A percentile compares a stretch with the other conserved stretches of the same genome.
Evolutionary conservation across 2,113 vertebrate species (phyloP).

Genomic region (Corvus moneduloides): DNA sequence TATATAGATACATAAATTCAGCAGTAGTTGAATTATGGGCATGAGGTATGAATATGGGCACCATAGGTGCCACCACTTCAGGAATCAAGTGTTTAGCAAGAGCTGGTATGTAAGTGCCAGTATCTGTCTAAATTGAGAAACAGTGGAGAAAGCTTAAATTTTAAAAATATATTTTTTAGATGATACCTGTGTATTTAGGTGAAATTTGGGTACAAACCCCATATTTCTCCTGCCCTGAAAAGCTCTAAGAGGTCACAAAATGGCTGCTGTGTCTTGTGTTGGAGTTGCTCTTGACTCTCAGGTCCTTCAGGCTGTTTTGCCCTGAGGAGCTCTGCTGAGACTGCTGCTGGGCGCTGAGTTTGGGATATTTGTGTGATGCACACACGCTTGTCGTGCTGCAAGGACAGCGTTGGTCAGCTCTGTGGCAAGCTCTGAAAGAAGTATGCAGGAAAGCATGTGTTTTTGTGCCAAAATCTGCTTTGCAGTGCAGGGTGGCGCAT

Average conservation of each 20-base stretch:
- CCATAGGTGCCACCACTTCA: neutral
- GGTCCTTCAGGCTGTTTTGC: neutral
- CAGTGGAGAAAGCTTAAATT: neutral
- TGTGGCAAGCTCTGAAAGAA: neutral
- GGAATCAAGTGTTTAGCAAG: neutral
- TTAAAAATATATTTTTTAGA: neutral
- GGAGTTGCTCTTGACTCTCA: neutral
- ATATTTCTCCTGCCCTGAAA: neutral
- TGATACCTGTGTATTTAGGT: neutral
- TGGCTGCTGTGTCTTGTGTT: neutral
- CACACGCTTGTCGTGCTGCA: rapidly evolving
- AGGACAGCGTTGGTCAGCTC: neutral
- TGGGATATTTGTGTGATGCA: neutral
- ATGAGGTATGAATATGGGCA: neutral
- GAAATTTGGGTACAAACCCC: neutral
- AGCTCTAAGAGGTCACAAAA: neutral
- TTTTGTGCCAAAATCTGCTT: neutral
- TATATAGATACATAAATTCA: neutral
- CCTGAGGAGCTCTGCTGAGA: neutral
- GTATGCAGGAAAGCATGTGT: neutral
- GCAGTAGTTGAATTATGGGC: neutral
- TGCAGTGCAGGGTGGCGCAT: neutral
- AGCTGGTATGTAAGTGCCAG: neutral
- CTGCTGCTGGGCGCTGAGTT: neutral
- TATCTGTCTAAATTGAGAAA: neutral